Base-by-base conservation (phyloP, 2,797 vertebrate species). In the Scomberomorus guttatus region DNA sequence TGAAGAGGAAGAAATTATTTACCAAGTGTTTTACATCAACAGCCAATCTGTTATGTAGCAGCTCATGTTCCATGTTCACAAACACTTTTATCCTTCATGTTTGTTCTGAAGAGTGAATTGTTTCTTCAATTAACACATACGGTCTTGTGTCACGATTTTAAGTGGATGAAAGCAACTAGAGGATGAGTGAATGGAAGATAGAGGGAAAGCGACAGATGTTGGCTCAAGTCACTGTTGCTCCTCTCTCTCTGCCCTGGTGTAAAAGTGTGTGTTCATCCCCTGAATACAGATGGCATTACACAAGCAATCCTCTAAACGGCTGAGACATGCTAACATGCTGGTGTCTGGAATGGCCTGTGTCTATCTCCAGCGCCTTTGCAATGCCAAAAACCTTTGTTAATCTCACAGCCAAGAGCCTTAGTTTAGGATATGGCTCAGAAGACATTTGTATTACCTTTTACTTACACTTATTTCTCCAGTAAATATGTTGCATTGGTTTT, bases 231-330 rank as follows among this genome's bases (percentile, higher is more conserved):
- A 20, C 75, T 76, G 72, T 75, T 60, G 81, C 79, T 86, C 84
- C 79, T 87, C 86, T 92, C 84, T 82, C 88, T 87, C 87, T 82
- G 87, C 84, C 82, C 78, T 83, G 88, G 86, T 92, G 90, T 92
- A 92, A 93, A 93, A 92, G 91, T 93, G 85, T 87, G 78, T 86
- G 89, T 90, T 94, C 91, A 92, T 94, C 91, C 90, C 91, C 65
- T 93, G 95, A 94, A 95, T 94, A 95, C 94, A 94, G 94, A 95
- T 95, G 90, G 91, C 92, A 92, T 95, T 94, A 94, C 93, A 94
- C 91, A 91, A 94, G 92, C 94, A 95, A 92, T 94, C 94, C 91
- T 92, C 93, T 94, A 91, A 94, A 91, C 81, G 89, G 83, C 90
- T 88, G 91, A 89, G 92, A 90, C 86, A 80, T 82, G 86, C 89